Conservation (phyloP, 2,113 vertebrate species). For the Paramormyrops kingsleyae region DNA sequence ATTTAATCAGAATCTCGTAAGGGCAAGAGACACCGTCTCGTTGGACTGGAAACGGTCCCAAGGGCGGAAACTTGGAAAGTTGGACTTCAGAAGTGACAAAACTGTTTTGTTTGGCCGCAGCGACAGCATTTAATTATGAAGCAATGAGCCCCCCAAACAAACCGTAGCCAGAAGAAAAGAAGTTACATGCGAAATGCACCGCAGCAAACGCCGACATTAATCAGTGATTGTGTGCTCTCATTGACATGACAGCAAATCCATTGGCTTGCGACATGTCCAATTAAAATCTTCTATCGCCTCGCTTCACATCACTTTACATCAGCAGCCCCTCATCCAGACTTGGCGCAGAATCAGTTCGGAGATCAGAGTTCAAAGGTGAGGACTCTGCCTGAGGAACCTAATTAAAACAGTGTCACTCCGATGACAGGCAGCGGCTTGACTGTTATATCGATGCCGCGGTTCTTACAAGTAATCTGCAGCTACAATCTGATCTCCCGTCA, state of each 20-base stretch:
- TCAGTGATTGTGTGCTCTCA: not conserved
- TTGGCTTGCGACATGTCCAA: not conserved
- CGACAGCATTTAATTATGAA: slow-evolving; percentile 5
- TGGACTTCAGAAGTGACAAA: slow-evolving; percentile 1
- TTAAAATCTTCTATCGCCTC: not conserved
- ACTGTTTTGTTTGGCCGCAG: not conserved
- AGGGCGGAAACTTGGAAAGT: not conserved
- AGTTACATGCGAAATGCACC: not conserved
- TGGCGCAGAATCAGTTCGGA: not conserved
- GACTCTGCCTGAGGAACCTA: not conserved
- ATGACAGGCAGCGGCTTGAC: not conserved
- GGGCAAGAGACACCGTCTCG: not conserved
- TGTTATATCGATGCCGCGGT: not conserved
- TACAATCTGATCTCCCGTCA: not conserved
- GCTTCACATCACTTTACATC: not conserved
- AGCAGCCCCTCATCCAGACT: not conserved
- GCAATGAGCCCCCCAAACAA: not conserved
- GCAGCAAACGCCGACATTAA: not conserved
- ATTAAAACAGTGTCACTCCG: not conserved
- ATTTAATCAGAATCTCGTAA: not conserved
- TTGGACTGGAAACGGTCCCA: not conserved
- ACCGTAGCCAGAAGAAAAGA: not conserved
- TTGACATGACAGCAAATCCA: slow-evolving; percentile 2
- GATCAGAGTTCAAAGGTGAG: not conserved
- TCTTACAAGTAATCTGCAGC: not conserved